Conservation (phyloP, 2,888 invertebrate species). For the Chrysolina americana region DNA sequence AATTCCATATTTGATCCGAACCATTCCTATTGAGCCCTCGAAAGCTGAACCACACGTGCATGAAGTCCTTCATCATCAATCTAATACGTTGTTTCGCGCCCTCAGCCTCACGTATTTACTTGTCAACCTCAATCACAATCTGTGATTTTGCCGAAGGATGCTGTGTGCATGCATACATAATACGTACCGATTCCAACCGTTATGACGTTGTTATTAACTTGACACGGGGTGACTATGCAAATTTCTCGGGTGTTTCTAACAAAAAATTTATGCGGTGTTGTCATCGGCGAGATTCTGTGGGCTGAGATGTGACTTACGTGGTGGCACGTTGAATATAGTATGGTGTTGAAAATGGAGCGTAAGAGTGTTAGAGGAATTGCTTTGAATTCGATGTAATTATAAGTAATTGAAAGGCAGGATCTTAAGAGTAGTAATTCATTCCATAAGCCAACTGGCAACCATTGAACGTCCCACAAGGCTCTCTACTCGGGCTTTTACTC, state of each 20-base stretch:
- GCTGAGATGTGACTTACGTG: not conserved
- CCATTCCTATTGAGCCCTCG: not conserved
- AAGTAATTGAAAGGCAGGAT: too few relatives aligned
- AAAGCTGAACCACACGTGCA: not conserved
- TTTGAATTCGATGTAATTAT: too few relatives aligned
- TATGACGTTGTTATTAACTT: conserved; percentile 29
- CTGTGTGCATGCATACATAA: conserved; percentile 25
- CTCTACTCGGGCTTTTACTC: too few relatives aligned
- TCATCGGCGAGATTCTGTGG: not conserved
- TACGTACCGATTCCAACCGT: conserved; percentile 3
- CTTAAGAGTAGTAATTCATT: too few relatives aligned
- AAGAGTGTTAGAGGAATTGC: too few relatives aligned
- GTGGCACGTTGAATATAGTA: not conserved
- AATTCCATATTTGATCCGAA: not conserved
- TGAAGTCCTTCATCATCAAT: not conserved
- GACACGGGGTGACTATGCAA: conserved; percentile 45
- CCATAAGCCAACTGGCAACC: too few relatives aligned
- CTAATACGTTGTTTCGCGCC: not conserved
- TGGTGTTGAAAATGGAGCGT: not conserved
- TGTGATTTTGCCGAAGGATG: conserved; percentile 11
- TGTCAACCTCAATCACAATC: conserved; percentile 22
- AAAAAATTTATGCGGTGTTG: conserved; percentile 1
- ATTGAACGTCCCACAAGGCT: too few relatives aligned
- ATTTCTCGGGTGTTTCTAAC: conserved; percentile 22
- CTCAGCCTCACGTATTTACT: conserved; percentile 10